Evolutionary conservation across 2,888 invertebrate species (phyloP).

Genomic region (Cartodere bifasciata): DNA sequence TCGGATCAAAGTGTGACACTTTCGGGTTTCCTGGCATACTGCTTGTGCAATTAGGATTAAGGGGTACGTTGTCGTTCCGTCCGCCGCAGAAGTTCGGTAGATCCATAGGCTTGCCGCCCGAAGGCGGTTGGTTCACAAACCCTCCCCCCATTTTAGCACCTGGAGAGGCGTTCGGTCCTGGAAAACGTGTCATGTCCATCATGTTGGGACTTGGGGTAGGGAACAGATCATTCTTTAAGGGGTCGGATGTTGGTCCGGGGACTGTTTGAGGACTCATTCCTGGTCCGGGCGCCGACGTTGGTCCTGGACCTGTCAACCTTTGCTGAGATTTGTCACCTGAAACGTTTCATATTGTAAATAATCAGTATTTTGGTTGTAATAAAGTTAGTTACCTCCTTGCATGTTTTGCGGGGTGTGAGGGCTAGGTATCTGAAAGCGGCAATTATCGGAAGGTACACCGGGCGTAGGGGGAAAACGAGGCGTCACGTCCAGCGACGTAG

Average conservation of each 20-base stretch:
- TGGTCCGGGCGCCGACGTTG: conserved; percentile 25
- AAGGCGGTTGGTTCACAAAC: conserved; percentile 35
- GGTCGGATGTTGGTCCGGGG: conserved; percentile 31
- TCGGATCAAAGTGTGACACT: conserved; percentile 76
- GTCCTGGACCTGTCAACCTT: conserved; percentile 27
- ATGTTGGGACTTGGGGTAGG: conserved; percentile 33
- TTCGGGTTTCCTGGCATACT: conserved; percentile 45
- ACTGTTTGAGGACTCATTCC: conserved; percentile 33
- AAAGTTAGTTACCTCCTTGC: no score
- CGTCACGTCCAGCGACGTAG: conserved; percentile 37
- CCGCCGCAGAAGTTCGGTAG: conserved; percentile 35
- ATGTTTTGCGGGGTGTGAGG: conserved; percentile 40
- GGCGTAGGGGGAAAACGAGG: conserved; percentile 34
- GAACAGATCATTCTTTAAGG: conserved; percentile 31
- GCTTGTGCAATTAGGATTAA: conserved; percentile 51
- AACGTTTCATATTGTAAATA: conserved; percentile 7
- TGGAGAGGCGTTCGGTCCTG: conserved; percentile 33
- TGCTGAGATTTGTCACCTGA: conserved; percentile 29
- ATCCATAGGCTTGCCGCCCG: conserved; percentile 30
- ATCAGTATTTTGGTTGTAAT: no score
- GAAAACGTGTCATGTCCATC: conserved; percentile 40
- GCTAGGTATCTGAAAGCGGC: conserved; percentile 39
- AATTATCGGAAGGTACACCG: conserved; percentile 30
- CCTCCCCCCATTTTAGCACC: conserved; percentile 33
- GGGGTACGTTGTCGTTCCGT: conserved; percentile 48